Conservation (phyloP, 2,888 invertebrate genomes). For the Drosophila gaucha region DNA sequence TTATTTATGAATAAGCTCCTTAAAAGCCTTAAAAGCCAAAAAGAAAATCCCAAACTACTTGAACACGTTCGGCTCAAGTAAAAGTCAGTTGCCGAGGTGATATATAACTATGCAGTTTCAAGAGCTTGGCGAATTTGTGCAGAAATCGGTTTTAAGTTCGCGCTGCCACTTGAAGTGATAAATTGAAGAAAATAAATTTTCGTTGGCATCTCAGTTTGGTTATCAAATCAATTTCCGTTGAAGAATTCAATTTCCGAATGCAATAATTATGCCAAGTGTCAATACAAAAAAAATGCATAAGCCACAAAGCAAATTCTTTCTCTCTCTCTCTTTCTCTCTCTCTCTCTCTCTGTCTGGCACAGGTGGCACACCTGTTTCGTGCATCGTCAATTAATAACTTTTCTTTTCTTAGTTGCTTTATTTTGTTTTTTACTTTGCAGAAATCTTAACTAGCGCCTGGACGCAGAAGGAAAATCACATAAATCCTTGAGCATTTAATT, state of each 20-base stretch:
- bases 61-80: neutral
- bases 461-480: slow-evolving; percentile 57
- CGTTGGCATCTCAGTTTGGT: slow-evolving; percentile 49
- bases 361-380: slow-evolving; percentile 32
- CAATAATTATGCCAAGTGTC: slow-evolving; percentile 83
- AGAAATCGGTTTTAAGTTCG: slow-evolving; percentile 14
- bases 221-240: slow-evolving; percentile 83
- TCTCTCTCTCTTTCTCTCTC: neutral
- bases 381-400: slow-evolving; percentile 70
- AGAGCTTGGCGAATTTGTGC: slow-evolving; percentile 5
- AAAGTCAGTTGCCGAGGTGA: neutral
- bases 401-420: slow-evolving; percentile 16
- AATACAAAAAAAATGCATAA: slow-evolving; percentile 47
- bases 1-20: no score
- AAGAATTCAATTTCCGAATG: slow-evolving; percentile 84
- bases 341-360: neutral
- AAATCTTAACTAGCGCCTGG: slow-evolving; percentile 54
- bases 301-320: slow-evolving; percentile 22
- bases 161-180: slow-evolving; percentile 31
- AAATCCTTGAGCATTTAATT: slow-evolving; percentile 79
- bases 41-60: no score
- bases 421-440: slow-evolving; percentile 37
- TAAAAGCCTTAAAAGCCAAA: no score
- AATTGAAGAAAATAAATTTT: slow-evolving; percentile 38
- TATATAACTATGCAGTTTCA: neutral